These are phyloP conservation scores for Meloidogyne hapla DNA, from an alignment of 1,140 invertebrate species.

Conservation along the genomic window DNA sequence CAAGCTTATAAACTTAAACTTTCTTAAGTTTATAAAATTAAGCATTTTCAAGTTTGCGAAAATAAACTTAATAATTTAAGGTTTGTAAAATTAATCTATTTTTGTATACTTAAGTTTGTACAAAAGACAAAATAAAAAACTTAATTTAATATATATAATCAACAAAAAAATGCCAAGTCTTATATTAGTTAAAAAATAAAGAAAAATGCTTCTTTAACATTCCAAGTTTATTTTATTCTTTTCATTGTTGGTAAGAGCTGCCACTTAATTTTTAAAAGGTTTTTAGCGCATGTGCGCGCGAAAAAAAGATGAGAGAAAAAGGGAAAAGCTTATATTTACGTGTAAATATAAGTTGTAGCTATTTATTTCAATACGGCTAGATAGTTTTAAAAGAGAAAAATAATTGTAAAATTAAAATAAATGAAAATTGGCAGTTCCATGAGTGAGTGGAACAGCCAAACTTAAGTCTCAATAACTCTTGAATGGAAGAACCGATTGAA, in stretches of 20 bases:
- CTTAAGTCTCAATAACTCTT: background rate
- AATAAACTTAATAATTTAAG: too few relatives aligned
- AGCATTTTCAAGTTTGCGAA: too few relatives aligned
- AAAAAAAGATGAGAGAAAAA: background rate
- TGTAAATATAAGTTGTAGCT: background rate
- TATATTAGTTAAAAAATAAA: background rate
- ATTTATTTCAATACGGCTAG: background rate
- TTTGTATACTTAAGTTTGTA: too few relatives aligned
- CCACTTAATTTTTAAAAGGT: background rate
- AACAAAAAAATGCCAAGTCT: background rate
- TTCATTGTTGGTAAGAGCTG: background rate
- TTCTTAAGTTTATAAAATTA: too few relatives aligned
- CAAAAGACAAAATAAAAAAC: too few relatives aligned
- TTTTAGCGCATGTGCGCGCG: background rate
- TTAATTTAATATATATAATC: too few relatives aligned
- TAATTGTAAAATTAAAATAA: background rate
- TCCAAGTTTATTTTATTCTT: background rate
- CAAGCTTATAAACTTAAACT: too few relatives aligned
- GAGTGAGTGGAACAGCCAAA: background rate
- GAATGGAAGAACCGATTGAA: background rate
- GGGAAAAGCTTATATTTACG: background rate
- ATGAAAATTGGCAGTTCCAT: background rate
- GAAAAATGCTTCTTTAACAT: background rate
- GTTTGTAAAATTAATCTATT: too few relatives aligned
- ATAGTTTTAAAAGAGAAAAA: background rate